Percentiles rank a stretch among this genome's conserved stretches.
Conservation (phyloP, 2,888 invertebrate genomes). For the Trissoscelio sp. region DNA sequence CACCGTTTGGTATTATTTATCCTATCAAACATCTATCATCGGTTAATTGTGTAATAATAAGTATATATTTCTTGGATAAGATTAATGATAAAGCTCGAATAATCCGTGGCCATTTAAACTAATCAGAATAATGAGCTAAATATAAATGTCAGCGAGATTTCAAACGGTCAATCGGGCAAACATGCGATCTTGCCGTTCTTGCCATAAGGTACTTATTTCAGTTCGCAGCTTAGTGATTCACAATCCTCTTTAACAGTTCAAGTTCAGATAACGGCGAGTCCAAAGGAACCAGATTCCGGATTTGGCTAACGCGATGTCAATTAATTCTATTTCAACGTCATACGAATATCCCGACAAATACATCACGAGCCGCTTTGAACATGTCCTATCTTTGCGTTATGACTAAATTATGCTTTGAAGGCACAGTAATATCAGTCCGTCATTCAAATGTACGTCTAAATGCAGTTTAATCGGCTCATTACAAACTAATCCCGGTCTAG, state of each 20-base stretch:
- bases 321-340: constrained; percentile 20
- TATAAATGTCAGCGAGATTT: constrained; percentile 28
- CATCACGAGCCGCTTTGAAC: constrained; percentile 2
- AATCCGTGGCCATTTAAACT: constrained; percentile 9
- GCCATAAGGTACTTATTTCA: constrained; percentile 9
- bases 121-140: constrained; percentile 10
- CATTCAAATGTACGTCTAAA: constrained; percentile 10
- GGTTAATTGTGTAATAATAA: constrained; percentile 2
- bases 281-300: constrained; percentile 33
- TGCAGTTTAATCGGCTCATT: constrained; percentile 22
- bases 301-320: constrained; percentile 4
- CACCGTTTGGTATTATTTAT: not conserved
- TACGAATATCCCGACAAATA: constrained; percentile 25
- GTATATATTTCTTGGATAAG: not conserved
- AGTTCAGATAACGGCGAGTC: constrained; percentile 20
- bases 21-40: not conserved
- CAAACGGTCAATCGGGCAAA: constrained; percentile 16
- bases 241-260: constrained; percentile 19
- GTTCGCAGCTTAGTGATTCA: constrained; percentile 5
- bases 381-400: not conserved
- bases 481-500: constrained; percentile 21
- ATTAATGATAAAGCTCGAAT: constrained; percentile 10
- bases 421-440: not conserved
- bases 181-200: not conserved
- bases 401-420: constrained; percentile 17